phyloP scores from a whole-genome alignment of 2,113 vertebrate genomes.

The Bothrops jararaca region DNA sequence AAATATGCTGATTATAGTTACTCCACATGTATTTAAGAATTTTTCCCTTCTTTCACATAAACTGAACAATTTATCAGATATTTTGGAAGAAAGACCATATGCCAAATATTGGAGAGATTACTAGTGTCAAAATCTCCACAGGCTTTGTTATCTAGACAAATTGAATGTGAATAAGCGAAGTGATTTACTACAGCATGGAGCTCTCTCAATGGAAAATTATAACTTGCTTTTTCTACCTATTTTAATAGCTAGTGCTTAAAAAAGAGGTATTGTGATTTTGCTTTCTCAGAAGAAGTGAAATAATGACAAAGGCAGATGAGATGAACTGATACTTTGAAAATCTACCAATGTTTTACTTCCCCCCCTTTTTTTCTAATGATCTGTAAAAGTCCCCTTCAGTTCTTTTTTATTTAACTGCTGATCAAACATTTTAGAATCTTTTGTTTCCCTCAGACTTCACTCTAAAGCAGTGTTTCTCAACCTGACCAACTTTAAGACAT shows the following conservation, averaged over 20 bases:
- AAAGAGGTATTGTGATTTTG: not conserved
- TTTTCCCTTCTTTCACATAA: not conserved
- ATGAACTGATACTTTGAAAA: not conserved
- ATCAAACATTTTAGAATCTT: not conserved
- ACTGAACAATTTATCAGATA: not conserved
- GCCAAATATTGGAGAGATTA: not conserved
- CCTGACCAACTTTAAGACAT: not conserved
- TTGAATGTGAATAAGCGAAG: not conserved
- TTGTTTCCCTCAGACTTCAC: not conserved
- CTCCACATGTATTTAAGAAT: not conserved
- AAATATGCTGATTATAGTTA: not conserved
- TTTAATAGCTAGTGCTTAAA: not conserved
- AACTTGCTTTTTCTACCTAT: not conserved
- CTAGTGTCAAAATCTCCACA: not conserved
- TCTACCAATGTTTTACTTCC: constrained; percentile 5
- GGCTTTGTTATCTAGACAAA: not conserved
- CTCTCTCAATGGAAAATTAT: constrained; percentile 10
- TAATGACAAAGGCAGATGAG: constrained; percentile 21
- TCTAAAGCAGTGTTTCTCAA: not conserved
- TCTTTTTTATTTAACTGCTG: not conserved
- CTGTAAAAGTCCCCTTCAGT: not conserved
- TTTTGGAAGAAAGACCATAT: not conserved
- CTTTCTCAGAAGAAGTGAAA: constrained; percentile 4
- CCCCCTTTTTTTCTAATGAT: not conserved
- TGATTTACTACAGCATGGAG: not conserved